These are phyloP conservation scores for Cynocephalus volans DNA, from an alignment of 2,113 vertebrate genomes.

Conservation along the genomic window DNA sequence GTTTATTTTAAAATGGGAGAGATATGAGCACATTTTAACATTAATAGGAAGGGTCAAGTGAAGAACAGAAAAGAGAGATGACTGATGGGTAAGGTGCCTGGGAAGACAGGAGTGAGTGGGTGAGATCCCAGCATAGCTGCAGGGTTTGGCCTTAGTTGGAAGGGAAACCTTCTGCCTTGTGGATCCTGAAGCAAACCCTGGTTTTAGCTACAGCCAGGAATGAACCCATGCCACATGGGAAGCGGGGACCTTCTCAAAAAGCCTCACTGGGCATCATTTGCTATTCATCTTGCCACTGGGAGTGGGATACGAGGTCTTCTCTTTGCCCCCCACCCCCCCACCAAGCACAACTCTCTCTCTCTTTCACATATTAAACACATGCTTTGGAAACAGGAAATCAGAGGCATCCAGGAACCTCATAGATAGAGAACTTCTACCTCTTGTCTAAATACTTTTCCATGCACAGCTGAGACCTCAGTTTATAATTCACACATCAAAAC, in stretches of 20 bases:
- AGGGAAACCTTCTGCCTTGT: neutral
- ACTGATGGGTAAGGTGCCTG: neutral
- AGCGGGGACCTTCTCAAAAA: neutral
- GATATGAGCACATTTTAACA: neutral
- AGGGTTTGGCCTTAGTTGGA: neutral
- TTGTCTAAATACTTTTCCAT: neutral
- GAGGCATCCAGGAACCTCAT: neutral
- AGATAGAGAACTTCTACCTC: no score
- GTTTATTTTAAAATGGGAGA: neutral
- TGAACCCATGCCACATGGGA: neutral
- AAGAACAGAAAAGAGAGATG: no score
- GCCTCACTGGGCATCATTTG: neutral
- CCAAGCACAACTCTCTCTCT: neutral
- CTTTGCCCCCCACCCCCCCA: neutral
- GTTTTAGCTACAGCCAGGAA: neutral
- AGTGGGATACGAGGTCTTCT: neutral
- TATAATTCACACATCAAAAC: neutral
- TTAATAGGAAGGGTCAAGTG: neutral
- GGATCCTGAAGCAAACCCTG: neutral
- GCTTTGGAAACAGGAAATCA: neutral
- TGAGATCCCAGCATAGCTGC: neutral
- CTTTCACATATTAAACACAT: neutral
- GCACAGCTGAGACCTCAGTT: neutral
- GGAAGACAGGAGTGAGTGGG: neutral
- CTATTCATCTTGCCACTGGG: neutral